phyloP scores from a whole-genome alignment of 2,888 invertebrate genomes.

The Scrobipalpa atriplicella region DNA sequence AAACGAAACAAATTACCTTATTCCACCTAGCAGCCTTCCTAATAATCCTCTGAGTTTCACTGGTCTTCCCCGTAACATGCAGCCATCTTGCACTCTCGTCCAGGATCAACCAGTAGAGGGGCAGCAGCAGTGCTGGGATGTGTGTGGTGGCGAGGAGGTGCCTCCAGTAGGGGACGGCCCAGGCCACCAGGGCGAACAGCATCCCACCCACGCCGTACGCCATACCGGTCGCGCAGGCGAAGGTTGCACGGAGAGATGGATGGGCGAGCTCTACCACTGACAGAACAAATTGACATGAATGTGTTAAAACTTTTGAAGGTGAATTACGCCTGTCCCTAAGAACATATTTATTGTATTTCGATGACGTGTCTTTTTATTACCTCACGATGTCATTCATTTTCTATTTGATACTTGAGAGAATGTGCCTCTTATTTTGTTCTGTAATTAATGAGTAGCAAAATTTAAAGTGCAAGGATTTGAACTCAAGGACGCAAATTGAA shows the following conservation, averaged over 20 bases:
- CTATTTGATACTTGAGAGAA: too few species aligned
- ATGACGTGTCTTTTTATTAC: too few species aligned
- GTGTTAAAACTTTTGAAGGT: too few species aligned
- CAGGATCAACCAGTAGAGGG: conserved; percentile 86
- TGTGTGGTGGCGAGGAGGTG: conserved; percentile 85
- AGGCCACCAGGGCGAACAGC: conserved; percentile 65
- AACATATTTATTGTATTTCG: too few species aligned
- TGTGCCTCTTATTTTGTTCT: neutral
- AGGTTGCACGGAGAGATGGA: conserved; percentile 65
- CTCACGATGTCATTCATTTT: too few species aligned
- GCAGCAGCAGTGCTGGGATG: conserved; percentile 85
- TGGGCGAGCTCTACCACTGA: conserved; percentile 70
- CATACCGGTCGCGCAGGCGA: conserved; percentile 70
- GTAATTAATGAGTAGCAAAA: neutral
- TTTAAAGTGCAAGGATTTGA: neutral
- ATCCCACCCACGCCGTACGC: conserved; percentile 81
- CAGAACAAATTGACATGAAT: neutral
- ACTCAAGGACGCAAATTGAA: neutral
- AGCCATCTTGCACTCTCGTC: conserved; percentile 92
- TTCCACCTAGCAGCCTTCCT: conserved; percentile 85
- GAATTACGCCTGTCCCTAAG: too few species aligned
- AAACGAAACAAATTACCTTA: conserved; percentile 59
- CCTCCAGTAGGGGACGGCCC: conserved; percentile 86
- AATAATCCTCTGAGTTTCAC: conserved; percentile 82
- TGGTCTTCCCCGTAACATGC: conserved; percentile 81